phyloP scores from a whole-genome alignment of 2,797 vertebrate species.

The Rhinella marina region DNA sequence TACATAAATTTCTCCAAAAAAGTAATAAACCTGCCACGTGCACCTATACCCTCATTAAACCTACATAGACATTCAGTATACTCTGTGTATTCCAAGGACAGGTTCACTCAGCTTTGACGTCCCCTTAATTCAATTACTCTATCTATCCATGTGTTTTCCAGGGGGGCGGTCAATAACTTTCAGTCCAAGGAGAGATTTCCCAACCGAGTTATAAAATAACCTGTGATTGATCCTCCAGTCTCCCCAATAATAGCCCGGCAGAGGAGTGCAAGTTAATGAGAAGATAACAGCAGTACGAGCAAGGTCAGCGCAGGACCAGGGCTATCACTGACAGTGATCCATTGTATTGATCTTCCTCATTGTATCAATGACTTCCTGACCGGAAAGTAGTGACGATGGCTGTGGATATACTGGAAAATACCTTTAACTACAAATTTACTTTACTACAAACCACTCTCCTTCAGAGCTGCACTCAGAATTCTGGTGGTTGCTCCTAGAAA shows the following conservation, averaged over 20 bases:
- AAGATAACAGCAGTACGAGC: conserved; percentile 14
- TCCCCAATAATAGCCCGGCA: conserved; percentile 2
- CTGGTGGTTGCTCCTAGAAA: not conserved
- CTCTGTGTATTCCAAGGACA: not conserved
- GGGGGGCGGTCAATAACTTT: not conserved
- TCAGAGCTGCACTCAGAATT: not conserved
- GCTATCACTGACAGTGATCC: conserved; percentile 43
- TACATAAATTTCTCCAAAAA: no score
- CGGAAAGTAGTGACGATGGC: not conserved
- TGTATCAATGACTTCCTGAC: conserved; percentile 11
- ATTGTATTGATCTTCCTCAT: conserved; percentile 49
- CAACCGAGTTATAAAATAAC: not conserved
- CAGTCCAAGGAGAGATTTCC: not conserved
- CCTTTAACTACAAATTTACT: not conserved
- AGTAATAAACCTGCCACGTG: no score
- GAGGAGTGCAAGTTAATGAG: conserved; percentile 30
- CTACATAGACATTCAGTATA: no score
- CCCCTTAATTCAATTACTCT: conserved; percentile 5
- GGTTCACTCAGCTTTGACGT: not conserved
- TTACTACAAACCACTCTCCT: not conserved
- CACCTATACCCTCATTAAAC: no score
- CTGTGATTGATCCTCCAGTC: not conserved
- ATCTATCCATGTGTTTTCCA: not conserved
- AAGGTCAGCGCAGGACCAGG: conserved; percentile 11
- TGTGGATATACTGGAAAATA: no score